Evolutionary conservation across 2,113 vertebrate genomes (phyloP), one percentile per base, ranked within the genome.

Genomic region (Eurystomus gularis): DNA sequence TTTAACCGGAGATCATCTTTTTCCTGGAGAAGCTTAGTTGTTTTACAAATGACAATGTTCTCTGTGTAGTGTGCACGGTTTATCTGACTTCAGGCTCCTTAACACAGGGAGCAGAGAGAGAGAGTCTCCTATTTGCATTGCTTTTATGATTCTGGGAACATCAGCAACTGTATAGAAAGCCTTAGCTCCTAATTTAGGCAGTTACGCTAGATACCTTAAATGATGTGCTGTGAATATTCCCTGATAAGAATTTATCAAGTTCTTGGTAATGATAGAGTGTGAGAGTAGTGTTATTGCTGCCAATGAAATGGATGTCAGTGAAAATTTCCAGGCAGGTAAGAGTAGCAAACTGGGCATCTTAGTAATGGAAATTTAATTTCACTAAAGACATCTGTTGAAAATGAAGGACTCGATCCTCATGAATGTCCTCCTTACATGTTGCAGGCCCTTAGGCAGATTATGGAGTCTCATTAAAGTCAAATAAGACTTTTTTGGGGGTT

Each of bases 341-440:
- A 77, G 24, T 57, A 54, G 21, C 16, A 72, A 85, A 82, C 23
- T 65, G 72, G 54, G 23, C 33, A 70, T 90, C 77, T 94, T 97
- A 94, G 82, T 96, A 57, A 26, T 58, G 85, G 78, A 94, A 94
- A 94, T 96, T 96, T 95, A 86, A 79, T 95, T 96, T 95, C 76
- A 92, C 42, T 91, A 87, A 87, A 92, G 77, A 60, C 24, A 91
- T 84, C 68, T 81, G 68, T 70, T 90, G 58, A 85, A 97, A 82
- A 82, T 54, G 54, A 91, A 60, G 60, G 39, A 70, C 70, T 82
- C 1, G 6, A 13, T 75, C 60, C 39, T 80, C 31, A 31, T 69
- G 35, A 55, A 92, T 55, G 17, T 94, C 46, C 49, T 85, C 10
- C 40, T 93, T 62, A 58, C n/a, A 37, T 18, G 28, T 66, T 90